Base-by-base conservation (phyloP, 2,797 vertebrate genomes). In the Linurgus olivaceus region DNA sequence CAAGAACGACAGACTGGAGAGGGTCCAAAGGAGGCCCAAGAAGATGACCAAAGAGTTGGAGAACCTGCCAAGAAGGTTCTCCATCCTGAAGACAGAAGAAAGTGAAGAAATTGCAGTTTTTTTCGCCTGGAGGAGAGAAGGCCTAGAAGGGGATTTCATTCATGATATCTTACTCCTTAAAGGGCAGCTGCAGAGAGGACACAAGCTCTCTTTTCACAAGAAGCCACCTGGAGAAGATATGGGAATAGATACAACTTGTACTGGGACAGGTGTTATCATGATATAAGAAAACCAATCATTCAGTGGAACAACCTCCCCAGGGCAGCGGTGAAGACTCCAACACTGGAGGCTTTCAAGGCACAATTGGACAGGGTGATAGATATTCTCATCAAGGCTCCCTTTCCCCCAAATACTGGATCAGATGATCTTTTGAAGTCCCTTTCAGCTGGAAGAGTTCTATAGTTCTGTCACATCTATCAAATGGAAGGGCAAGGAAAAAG, bases 201-300 rank as follows among this genome's bases (percentile, higher is more conserved):
- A 3, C 25, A 40, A 13, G 6, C 18, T 77, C 10, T 29, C 15
- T 73, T 78, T 75, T 51, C 6, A 20, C 14, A 51, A 21, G 21
- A 3, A 54, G 3, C 10, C 1, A 1, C 20, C 31, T 54, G n/a
- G 5, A 78, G 29, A 71, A 47, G 44, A 42, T 24, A 42, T 0
- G 0, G 33, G 11, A 70, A 52, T 11, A 25, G 17, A 62, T 12
- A 17, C 5, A 57, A 58, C 12, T 71, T 83, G 3, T 33, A 44
- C 10, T 0, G 0, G 45, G 42, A 65, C 5, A 40, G 29, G 4
- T 52, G 76, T 77, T 48, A 50, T 71, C 28, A 51, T 26, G 24
- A 29, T 48, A 7, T 4, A 50, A 63, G 25, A 58, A 40, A 62
- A n/a, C 12, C 3, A 58, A 25, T 38, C 5, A 33, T 50, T 66